A percentile compares a stretch with the other conserved stretches of the same genome.
Conservation (phyloP, 2,797 vertebrate species). For the Eulemur rubriventer region DNA sequence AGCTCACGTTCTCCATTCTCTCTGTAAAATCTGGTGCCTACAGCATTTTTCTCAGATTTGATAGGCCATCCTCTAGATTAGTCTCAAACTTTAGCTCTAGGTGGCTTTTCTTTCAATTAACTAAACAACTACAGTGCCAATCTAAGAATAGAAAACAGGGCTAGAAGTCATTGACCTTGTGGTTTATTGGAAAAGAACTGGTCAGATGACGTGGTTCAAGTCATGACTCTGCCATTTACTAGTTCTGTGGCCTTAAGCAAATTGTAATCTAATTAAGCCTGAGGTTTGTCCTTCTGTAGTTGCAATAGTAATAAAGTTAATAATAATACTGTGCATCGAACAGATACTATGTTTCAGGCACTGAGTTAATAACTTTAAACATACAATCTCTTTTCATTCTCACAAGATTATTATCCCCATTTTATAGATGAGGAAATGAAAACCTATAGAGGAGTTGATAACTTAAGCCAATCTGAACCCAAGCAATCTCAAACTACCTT, state of each 20-base stretch:
- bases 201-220: neutral
- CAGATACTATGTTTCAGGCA: neutral
- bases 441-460: neutral
- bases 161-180: neutral
- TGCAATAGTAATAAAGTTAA: neutral
- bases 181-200: neutral
- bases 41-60: neutral
- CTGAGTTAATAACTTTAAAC: neutral
- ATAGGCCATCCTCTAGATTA: neutral
- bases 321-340: neutral
- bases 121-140: neutral
- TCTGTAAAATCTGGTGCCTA: neutral
- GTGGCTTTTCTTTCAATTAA: neutral
- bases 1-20: neutral
- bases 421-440: neutral
- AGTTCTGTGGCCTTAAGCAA: neutral
- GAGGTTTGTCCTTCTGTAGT: neutral
- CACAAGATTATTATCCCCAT: neutral
- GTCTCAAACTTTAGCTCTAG: neutral
- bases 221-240: neutral
- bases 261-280: neutral
- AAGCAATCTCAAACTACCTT: neutral
- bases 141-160: neutral
- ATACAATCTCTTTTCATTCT: neutral
- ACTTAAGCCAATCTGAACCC: neutral